Evolutionary conservation across 2,113 vertebrate genomes (phyloP), one percentile per base, ranked within the genome.

Genomic region (Indicator maculatus): DNA sequence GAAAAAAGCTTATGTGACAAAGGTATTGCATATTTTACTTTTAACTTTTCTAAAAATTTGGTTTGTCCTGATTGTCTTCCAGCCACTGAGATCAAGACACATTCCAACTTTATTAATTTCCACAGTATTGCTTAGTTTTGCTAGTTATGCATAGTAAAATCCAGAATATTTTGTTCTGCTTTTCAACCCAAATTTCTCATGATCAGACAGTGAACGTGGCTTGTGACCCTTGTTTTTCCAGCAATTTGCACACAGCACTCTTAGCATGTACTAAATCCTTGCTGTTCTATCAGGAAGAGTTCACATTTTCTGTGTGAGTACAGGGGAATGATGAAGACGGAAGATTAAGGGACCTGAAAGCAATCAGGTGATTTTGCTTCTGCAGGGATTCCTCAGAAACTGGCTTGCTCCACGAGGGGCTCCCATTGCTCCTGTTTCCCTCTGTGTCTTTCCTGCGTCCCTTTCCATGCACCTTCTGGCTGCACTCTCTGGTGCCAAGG

Each of bases 191-290:
- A 61, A 66, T 30, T 63, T 47, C 45, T 73, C 31, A 14, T 17
- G 28, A 27, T 41, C 52, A 24, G 18, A 16, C 44, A 26, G 39
- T 7, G 20, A 39, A 7, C 8, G 36, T 23, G 33, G 7, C 59
- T 66, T 21, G 33, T 31, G 61, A 66, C 28, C 85, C 38, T 2
- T 36, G 4, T 17, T 45, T 47, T 67, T 45, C 69, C 39, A 70
- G 71, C 47, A 90, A 9, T 23, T 41, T 0, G 0, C 36, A 31
- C 0, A 2, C 52, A 47, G 56, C 16, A 3, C 36, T 18, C 41
- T 45, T 59, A 59, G 31, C 44, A 36, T 3, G 0, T 70, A 55
- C 38, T 89, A 64, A 77, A 91, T 73, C 64, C 88, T 85, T 89
- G 63, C 76, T 78, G 65, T 41, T 91, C 65, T 13, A 3, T 65